Evolutionary conservation across 2,113 vertebrate species (phyloP).

Genomic region (Seriola aureovittata): DNA sequence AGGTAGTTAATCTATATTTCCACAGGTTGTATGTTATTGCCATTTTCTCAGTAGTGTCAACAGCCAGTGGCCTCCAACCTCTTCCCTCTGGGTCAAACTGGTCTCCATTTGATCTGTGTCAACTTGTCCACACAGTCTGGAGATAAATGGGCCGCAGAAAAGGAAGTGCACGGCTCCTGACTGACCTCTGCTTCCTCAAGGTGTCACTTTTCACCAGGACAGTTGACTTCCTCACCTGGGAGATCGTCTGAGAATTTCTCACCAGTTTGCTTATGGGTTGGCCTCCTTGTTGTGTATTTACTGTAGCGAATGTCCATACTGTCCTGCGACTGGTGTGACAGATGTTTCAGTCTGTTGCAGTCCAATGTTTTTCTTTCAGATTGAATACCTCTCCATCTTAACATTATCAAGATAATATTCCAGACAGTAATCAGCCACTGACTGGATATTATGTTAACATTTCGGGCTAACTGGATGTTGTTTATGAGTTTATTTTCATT

Average conservation of each 20-base stretch:
- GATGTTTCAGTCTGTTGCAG: not conserved
- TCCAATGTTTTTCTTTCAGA: not conserved
- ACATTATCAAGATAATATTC: not conserved
- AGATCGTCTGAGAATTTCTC: constrained; percentile 46
- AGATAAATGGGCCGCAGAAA: constrained; percentile 56
- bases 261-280: constrained; percentile 40
- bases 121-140: constrained; percentile 46
- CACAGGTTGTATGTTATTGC: constrained; percentile 14
- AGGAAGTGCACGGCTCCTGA: constrained; percentile 42
- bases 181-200: constrained; percentile 49
- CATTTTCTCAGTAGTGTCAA: constrained; percentile 39
- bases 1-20: constrained; percentile 4
- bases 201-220: constrained; percentile 41
- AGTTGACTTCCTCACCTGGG: constrained; percentile 41
- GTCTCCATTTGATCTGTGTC: constrained; percentile 46
- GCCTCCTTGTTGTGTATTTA: constrained; percentile 29
- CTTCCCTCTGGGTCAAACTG: constrained; percentile 28
- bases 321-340: not conserved
- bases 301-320: not conserved
- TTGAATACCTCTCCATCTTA: not conserved
- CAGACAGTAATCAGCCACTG: not conserved
- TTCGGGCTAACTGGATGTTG: not conserved
- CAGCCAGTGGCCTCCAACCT: constrained; percentile 5
- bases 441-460: not conserved
- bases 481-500: not conserved